Percentiles rank a stretch among this genome's conserved stretches.
phyloP scores from a whole-genome alignment of 2,888 invertebrate genomes.

The Polydrusus pterygomalis region DNA sequence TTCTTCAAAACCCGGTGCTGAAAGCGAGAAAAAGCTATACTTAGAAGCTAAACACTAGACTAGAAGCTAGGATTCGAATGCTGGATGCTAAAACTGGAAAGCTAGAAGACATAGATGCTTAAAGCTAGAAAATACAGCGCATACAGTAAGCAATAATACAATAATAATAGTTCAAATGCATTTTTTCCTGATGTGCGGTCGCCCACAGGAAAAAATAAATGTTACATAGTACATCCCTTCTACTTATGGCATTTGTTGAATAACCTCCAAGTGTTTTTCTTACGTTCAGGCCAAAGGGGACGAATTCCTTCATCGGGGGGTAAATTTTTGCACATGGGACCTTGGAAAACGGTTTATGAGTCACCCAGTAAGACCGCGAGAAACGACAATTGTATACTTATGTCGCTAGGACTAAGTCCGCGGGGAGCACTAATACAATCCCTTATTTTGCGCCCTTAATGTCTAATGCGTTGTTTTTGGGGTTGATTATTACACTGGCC shows the following conservation, averaged over 20 bases:
- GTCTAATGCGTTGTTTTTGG: constrained; percentile 30
- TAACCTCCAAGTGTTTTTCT: constrained; percentile 39
- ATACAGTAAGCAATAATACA: no score
- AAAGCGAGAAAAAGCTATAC: no score
- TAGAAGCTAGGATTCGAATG: no score
- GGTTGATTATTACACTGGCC: constrained; percentile 11
- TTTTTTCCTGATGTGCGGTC: not conserved
- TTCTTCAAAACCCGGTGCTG: no score
- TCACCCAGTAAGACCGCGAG: constrained; percentile 28
- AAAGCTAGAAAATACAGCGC: no score
- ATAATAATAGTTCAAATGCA: no score
- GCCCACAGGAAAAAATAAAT: not conserved
- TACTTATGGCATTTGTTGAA: constrained; percentile 17
- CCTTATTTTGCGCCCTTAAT: constrained; percentile 29
- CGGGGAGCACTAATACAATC: constrained; percentile 41
- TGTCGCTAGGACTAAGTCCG: constrained; percentile 10
- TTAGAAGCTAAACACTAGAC: no score
- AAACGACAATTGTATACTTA: constrained; percentile 36
- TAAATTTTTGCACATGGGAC: constrained; percentile 43
- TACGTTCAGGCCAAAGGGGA: constrained; percentile 22
- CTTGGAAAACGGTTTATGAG: constrained; percentile 28
- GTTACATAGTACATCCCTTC: not conserved
- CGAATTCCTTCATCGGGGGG: constrained; percentile 36
- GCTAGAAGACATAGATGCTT: no score
- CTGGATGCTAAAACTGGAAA: no score